phyloP scores from a whole-genome alignment of 1,140 invertebrate species.

The Spodoptera litura region DNA sequence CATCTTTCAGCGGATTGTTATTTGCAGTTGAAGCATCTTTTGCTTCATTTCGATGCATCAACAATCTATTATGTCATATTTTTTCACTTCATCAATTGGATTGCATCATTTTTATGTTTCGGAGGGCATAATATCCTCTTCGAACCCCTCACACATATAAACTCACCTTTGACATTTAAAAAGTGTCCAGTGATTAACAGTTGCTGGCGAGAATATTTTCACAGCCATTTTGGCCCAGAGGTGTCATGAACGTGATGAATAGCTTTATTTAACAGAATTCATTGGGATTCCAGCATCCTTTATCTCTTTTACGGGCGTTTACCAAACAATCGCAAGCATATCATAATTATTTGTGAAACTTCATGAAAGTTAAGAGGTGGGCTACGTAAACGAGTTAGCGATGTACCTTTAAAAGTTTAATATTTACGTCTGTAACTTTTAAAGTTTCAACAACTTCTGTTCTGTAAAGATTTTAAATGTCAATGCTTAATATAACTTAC shows the following conservation, averaged over 20 bases:
- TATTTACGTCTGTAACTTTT: too few species aligned
- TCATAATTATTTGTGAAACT: too few species aligned
- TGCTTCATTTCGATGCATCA: too few species aligned
- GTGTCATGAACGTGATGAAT: not conserved
- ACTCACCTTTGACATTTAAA: not conserved
- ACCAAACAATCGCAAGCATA: not conserved
- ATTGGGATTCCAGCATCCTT: not conserved
- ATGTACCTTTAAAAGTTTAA: too few species aligned
- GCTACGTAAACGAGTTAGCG: too few species aligned
- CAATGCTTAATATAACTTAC: too few species aligned
- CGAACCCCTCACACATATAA: not conserved
- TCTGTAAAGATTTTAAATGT: too few species aligned
- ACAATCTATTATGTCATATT: too few species aligned
- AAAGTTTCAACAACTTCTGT: too few species aligned
- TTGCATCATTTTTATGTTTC: too few species aligned
- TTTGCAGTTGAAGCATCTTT: not conserved
- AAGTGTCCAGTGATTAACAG: not conserved
- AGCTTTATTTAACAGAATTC: conserved; percentile 6
- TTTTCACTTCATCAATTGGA: too few species aligned
- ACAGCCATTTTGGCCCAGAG: not conserved
- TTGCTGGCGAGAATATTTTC: not conserved
- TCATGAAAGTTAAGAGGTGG: too few species aligned
- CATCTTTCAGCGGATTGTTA: not conserved
- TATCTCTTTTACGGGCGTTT: not conserved
- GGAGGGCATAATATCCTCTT: not conserved